Evolutionary conservation across 30 jellyfish, hydroid and myxozoan species (phyloP).

Genomic region (Chrysaora quinquecirrha): DNA sequence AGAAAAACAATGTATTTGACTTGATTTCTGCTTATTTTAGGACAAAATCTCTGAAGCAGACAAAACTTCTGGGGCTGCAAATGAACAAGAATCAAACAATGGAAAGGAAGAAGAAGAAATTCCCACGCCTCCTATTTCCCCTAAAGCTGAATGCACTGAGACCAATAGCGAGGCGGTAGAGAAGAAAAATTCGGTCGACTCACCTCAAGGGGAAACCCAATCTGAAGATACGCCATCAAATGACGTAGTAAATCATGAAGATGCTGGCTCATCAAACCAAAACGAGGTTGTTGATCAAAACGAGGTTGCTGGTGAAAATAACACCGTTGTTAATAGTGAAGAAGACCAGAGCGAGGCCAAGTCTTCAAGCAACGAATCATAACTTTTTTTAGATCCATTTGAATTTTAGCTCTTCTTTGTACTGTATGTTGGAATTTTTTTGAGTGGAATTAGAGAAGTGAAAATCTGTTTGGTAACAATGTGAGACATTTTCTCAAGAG

Average conservation of each 20-base stretch:
- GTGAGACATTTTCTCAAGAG: too few relatives aligned
- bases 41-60: neutral
- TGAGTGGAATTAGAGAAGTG: too few relatives aligned
- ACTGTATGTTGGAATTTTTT: too few relatives aligned
- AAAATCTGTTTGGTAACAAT: too few relatives aligned
- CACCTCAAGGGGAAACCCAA: neutral
- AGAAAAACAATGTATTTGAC: too few relatives aligned
- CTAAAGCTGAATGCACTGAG: neutral
- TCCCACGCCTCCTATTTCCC: neutral
- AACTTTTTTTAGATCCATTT: neutral
- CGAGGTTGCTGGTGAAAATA: too few relatives aligned
- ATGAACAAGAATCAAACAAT: neutral
- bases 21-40: too few relatives aligned
- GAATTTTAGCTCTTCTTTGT: neutral
- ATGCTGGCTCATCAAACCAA: neutral
- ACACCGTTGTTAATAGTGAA: too few relatives aligned
- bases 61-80: neutral
- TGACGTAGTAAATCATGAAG: neutral
- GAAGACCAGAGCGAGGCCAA: too few relatives aligned
- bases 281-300: too few relatives aligned
- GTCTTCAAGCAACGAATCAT: neutral
- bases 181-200: too few relatives aligned
- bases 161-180: neutral
- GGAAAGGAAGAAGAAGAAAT: neutral
- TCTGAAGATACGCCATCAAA: neutral